Conservation (phyloP, 2,113 vertebrate genomes). For the Cyanistes caeruleus region DNA sequence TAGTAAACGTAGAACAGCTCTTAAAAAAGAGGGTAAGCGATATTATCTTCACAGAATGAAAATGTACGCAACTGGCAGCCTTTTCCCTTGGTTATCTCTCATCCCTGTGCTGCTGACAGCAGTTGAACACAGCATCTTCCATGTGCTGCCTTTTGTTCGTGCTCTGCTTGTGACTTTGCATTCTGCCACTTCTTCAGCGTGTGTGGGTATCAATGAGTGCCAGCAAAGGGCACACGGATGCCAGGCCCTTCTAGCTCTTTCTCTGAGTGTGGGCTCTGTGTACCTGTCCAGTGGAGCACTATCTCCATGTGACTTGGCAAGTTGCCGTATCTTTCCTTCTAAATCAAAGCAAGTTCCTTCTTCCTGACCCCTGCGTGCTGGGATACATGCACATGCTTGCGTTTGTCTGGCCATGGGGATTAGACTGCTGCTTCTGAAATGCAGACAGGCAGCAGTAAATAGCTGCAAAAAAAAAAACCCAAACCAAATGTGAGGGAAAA, state of each 20-base stretch:
- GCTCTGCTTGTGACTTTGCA: too few relatives aligned
- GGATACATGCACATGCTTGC: neutral
- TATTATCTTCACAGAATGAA: accelerated
- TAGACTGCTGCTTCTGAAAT: neutral
- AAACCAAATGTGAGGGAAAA: neutral
- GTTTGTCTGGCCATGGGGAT: accelerated
- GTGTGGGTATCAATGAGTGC: accelerated
- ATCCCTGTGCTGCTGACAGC: accelerated
- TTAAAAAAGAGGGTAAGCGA: accelerated
- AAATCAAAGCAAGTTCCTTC: neutral
- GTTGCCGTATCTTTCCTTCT: neutral
- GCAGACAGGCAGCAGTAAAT: neutral
- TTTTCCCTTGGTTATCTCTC: neutral
- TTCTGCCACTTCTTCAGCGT: accelerated
- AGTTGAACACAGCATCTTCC: accelerated
- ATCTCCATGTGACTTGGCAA: neutral
- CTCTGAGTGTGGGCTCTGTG: neutral
- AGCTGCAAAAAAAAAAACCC: neutral
- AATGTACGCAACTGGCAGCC: accelerated
- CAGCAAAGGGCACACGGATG: accelerated
- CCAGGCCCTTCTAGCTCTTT: neutral
- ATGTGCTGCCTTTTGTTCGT: accelerated
- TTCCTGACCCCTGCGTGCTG: neutral
- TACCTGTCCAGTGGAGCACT: neutral
- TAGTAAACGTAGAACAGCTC: accelerated